A percentile compares a stretch with the other conserved stretches of the same genome.
These are phyloP conservation scores for Rhabdomys dilectus DNA, from an alignment of 2,113 vertebrate species.

Conservation along the genomic window DNA sequence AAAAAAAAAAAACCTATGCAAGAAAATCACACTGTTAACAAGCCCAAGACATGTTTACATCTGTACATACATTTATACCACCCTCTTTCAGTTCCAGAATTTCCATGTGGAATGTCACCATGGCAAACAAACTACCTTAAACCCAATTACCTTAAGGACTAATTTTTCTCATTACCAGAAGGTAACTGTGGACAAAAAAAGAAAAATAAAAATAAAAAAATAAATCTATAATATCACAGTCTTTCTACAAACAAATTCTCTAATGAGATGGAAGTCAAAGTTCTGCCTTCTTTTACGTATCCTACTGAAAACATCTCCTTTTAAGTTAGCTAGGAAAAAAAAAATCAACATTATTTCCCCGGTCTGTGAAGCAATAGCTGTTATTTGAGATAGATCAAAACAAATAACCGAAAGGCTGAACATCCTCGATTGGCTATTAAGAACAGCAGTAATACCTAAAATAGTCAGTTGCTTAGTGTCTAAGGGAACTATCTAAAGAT, in stretches of 20 bases:
- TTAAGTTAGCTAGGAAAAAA: conserved; percentile 31
- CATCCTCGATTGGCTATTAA: background rate
- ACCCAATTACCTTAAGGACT: conserved; percentile 27
- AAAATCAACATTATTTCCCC: background rate
- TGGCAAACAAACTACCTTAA: conserved; percentile 11
- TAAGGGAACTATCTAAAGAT: conserved; percentile 11
- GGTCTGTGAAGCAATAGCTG: background rate
- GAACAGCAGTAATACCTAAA: background rate
- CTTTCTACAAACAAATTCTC: conserved; percentile 43
- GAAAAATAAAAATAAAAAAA: too few relatives aligned
- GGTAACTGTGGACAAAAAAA: background rate
- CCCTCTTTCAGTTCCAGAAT: conserved; percentile 19
- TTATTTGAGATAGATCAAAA: background rate
- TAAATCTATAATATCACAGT: background rate
- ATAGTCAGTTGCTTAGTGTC: background rate
- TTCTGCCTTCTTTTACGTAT: background rate
- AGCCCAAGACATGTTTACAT: background rate
- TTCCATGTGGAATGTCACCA: conserved; percentile 1
- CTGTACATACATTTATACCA: background rate
- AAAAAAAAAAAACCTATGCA: background rate
- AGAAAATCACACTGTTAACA: conserved; percentile 23
- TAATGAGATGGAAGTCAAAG: conserved; percentile 53
- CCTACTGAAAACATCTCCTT: background rate
- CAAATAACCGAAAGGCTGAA: background rate
- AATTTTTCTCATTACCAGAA: conserved; percentile 21